Conservation (phyloP, 2,888 invertebrate genomes). For the Platypus cylindrus region DNA sequence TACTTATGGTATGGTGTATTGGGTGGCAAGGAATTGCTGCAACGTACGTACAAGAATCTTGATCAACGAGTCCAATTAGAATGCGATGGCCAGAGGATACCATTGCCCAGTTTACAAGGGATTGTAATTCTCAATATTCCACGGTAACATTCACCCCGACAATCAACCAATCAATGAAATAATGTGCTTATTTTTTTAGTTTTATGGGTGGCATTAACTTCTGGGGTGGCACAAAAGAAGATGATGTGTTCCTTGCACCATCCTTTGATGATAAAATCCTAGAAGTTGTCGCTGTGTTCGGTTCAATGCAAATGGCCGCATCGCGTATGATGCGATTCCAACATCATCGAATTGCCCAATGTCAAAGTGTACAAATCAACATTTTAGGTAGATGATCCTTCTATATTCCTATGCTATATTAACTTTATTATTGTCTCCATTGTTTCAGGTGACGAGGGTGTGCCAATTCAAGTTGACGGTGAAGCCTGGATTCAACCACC, state of each 20-base stretch:
- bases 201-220: constrained; percentile 99
- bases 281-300: constrained; percentile 96
- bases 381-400: constrained; percentile 52
- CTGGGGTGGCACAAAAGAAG: constrained; percentile 90
- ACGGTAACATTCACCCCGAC: too few species aligned
- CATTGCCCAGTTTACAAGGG: constrained; percentile 88
- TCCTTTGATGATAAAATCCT: constrained; percentile 92
- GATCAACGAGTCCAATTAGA: constrained; percentile 91
- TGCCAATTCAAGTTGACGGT: constrained; percentile 93
- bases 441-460: constrained; percentile 61
- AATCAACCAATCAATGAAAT: too few species aligned
- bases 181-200: constrained; percentile 37
- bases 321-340: constrained; percentile 89
- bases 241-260: constrained; percentile 83
- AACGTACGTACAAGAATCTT: constrained; percentile 89
- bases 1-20: constrained; percentile 91
- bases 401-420: not conserved
- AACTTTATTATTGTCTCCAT: not conserved
- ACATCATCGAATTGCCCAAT: constrained; percentile 94
- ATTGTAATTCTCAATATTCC: constrained; percentile 95
- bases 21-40: constrained; percentile 67
- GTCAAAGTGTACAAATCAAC: constrained; percentile 90
- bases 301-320: constrained; percentile 95
- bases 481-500: constrained; percentile 98
- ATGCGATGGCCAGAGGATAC: constrained; percentile 92